phyloP scores from a whole-genome alignment of 2,888 invertebrate species.

The Drosophila meridiana region DNA sequence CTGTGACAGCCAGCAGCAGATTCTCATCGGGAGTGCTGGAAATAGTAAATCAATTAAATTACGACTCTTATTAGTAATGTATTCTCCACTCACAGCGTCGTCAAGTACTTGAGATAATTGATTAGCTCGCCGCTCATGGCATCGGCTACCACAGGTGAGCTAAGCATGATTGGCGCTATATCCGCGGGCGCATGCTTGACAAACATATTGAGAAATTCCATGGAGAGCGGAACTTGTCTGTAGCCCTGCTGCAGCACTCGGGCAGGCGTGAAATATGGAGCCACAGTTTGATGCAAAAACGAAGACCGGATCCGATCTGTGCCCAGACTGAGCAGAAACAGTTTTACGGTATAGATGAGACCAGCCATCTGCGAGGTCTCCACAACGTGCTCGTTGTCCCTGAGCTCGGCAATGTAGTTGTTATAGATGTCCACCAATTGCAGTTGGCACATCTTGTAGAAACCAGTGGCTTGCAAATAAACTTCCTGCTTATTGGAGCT shows the following conservation, averaged over 20 bases:
- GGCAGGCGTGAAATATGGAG: slow-evolving; percentile 75
- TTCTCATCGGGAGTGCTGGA: slow-evolving; percentile 77
- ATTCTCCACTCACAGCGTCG: slow-evolving; percentile 72
- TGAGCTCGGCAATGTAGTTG: slow-evolving; percentile 77
- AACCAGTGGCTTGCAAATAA: slow-evolving; percentile 83
- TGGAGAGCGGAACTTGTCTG: slow-evolving; percentile 76
- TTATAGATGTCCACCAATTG: slow-evolving; percentile 79
- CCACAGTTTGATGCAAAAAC: slow-evolving; percentile 79
- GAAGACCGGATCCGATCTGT: slow-evolving; percentile 81
- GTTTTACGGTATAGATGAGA: slow-evolving; percentile 83
- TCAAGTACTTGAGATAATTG: slow-evolving; percentile 77
- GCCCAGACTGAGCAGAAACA: slow-evolving; percentile 79
- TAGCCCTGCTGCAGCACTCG: slow-evolving; percentile 71
- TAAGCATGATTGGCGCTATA: slow-evolving; percentile 82
- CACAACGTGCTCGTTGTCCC: slow-evolving; percentile 45
- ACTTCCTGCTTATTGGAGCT: slow-evolving; percentile 84
- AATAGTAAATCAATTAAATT: background rate
- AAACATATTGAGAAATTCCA: slow-evolving; percentile 83
- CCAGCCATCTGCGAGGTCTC: slow-evolving; percentile 73
- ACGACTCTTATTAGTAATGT: background rate
- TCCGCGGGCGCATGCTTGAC: slow-evolving; percentile 81
- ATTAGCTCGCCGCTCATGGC: slow-evolving; percentile 82
- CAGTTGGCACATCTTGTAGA: slow-evolving; percentile 84
- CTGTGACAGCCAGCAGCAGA: slow-evolving; percentile 81
- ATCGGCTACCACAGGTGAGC: slow-evolving; percentile 83